Conservation (phyloP, 2,797 vertebrate genomes). For the Merluccius polli region DNA sequence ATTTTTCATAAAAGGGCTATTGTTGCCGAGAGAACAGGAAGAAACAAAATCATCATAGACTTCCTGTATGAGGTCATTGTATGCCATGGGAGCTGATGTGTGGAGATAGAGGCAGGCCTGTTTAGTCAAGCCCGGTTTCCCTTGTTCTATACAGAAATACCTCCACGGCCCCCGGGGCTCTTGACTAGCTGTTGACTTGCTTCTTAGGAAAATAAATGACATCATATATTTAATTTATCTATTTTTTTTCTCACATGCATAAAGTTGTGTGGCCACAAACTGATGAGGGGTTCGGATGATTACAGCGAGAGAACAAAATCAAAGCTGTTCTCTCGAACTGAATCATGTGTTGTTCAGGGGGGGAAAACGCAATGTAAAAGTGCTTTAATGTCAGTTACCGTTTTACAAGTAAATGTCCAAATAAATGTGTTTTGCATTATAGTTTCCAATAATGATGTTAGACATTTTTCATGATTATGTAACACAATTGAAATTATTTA, state of each 20-base stretch:
- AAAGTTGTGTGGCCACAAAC: slow-evolving; percentile 43
- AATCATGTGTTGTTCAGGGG: background rate
- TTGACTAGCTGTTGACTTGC: slow-evolving; percentile 64
- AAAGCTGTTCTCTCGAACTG: background rate
- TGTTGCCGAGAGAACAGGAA: slow-evolving; percentile 71
- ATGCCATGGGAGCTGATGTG: slow-evolving; percentile 59
- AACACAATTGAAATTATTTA: slow-evolving; percentile 30
- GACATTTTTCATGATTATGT: background rate
- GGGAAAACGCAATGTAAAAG: background rate
- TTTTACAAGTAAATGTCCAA: background rate
- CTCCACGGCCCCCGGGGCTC: slow-evolving; percentile 52
- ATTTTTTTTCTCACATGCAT: slow-evolving; percentile 45
- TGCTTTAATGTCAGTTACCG: background rate
- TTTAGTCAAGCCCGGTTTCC: slow-evolving; percentile 70
- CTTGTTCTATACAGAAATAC: slow-evolving; percentile 67
- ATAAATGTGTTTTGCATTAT: background rate
- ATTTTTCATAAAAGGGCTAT: slow-evolving; percentile 64
- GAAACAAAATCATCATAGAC: slow-evolving; percentile 72
- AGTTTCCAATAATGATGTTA: background rate
- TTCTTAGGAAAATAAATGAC: slow-evolving; percentile 58
- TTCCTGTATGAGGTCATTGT: slow-evolving; percentile 77
- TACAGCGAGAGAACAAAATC: background rate
- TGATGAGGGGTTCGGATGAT: slow-evolving; percentile 26
- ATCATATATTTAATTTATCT: slow-evolving; percentile 40
- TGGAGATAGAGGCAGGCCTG: slow-evolving; percentile 64